These are phyloP conservation scores for Anguilla marmorata DNA, from an alignment of 2,797 vertebrate species.

Conservation along the genomic window DNA sequence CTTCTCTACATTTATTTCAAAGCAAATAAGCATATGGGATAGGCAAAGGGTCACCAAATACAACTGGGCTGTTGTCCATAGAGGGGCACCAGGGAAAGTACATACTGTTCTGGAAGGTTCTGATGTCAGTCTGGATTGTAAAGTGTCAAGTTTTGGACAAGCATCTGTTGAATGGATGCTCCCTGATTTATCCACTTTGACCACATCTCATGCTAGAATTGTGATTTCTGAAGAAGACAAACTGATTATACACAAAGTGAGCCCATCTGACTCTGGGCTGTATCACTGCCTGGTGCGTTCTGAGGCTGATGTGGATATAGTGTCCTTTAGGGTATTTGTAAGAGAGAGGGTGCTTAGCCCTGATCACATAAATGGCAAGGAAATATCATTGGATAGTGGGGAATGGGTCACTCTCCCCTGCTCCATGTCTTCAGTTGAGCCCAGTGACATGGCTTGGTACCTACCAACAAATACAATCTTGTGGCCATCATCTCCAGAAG, in stretches of 20 bases:
- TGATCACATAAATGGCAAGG: constrained; percentile 71
- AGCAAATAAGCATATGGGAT: constrained; percentile 54
- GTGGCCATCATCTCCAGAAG: constrained; percentile 61
- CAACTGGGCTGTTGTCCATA: constrained; percentile 71
- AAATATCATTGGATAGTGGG: constrained; percentile 62
- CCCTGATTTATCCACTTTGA: constrained; percentile 69
- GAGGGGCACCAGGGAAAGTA: constrained; percentile 58
- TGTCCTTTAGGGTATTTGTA: constrained; percentile 70
- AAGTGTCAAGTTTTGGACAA: constrained; percentile 59
- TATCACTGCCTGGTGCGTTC: constrained; percentile 74
- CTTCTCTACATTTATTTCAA: constrained; percentile 70
- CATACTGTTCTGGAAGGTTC: constrained; percentile 67
- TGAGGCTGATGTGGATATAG: constrained; percentile 65
- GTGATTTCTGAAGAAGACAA: constrained; percentile 59
- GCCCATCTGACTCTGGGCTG: constrained; percentile 69
- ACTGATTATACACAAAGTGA: constrained; percentile 69
- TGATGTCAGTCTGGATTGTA: constrained; percentile 65
- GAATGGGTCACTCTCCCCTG: constrained; percentile 66
- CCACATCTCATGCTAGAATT: constrained; percentile 56
- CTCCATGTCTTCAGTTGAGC: constrained; percentile 66
- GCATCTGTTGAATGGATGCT: constrained; percentile 73
- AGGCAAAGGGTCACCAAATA: constrained; percentile 42
- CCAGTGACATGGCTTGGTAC: constrained; percentile 71
- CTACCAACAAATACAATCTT: constrained; percentile 68
- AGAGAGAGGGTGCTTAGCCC: constrained; percentile 67